Evolutionary conservation across 1,140 invertebrate genomes (phyloP).

Genomic region (Drosophila orena): DNA sequence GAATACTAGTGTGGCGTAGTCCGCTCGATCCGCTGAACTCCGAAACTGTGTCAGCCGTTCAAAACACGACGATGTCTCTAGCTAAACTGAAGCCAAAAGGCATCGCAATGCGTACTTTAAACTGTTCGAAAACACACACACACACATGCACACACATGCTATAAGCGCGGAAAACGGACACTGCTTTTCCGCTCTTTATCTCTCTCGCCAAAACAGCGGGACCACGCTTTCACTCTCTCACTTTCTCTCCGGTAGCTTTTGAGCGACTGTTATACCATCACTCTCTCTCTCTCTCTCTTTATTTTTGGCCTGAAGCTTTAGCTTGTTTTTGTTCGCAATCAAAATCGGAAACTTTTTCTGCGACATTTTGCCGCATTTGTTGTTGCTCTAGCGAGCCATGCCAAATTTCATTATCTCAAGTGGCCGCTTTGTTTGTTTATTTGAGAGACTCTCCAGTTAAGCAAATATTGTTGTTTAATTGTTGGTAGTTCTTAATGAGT

Average conservation of each 20-base stretch:
- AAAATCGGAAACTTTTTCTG: conserved; percentile 28
- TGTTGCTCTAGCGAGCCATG: conserved; percentile 35
- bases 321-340: conserved; percentile 39
- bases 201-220: conserved; percentile 17
- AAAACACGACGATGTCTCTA: conserved; percentile 80
- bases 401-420: conserved; percentile 76
- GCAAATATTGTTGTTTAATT: conserved; percentile 1
- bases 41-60: conserved; percentile 58
- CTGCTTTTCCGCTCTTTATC: conserved; percentile 20
- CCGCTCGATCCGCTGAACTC: conserved; percentile 50
- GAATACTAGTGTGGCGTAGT: conserved; percentile 39
- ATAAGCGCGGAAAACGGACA: conserved; percentile 5
- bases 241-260: conserved; percentile 6
- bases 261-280: conserved; percentile 61
- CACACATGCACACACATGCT: background rate
- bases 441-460: conserved; percentile 37
- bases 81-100: conserved; percentile 74
- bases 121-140: conserved; percentile 58
- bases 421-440: conserved; percentile 76
- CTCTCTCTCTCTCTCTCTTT: conserved; percentile 12
- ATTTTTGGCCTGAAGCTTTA: conserved; percentile 50
- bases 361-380: conserved; percentile 52
- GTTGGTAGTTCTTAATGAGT: conserved; percentile 11
- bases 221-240: conserved; percentile 15
- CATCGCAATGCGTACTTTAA: conserved; percentile 77